A percentile compares a stretch with the other conserved stretches of the same genome.
These are phyloP conservation scores for Leistus spinibarbis DNA, from an alignment of 2,888 invertebrate species.

Conservation along the genomic window DNA sequence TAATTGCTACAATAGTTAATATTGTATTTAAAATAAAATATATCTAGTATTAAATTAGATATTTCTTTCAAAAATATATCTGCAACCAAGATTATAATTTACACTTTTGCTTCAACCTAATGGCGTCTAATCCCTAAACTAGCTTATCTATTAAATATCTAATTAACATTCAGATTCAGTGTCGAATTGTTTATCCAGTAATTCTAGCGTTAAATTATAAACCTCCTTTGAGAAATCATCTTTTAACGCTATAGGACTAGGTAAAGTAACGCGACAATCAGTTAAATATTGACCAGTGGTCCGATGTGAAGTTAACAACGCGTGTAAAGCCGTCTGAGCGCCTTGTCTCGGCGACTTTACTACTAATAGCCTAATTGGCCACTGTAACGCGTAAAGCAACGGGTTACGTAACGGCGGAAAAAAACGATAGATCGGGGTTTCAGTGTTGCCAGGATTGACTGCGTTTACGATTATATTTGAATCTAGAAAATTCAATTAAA, in stretches of 20 bases:
- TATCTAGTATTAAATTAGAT: constrained; percentile 17
- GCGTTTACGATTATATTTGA: constrained; percentile 55
- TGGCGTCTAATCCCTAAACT: background rate
- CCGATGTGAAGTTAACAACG: constrained; percentile 52
- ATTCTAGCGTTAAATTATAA: constrained; percentile 51
- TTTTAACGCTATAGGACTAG: constrained; percentile 50
- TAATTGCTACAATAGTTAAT: too few relatives aligned
- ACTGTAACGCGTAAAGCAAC: constrained; percentile 54
- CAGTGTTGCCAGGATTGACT: constrained; percentile 58
- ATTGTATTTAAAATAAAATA: too few relatives aligned
- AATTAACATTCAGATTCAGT: constrained; percentile 54
- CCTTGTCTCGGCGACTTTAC: constrained; percentile 56
- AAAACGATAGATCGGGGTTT: constrained; percentile 55
- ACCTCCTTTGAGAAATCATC: constrained; percentile 50
- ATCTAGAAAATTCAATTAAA: constrained; percentile 47
- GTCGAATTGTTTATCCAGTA: constrained; percentile 49
- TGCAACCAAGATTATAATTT: too few relatives aligned
- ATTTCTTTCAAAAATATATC: too few relatives aligned
- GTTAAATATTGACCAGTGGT: constrained; percentile 54
- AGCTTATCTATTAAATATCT: background rate
- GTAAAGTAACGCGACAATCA: constrained; percentile 52
- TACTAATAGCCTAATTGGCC: constrained; percentile 53
- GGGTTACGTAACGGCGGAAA: constrained; percentile 53
- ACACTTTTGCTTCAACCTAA: too few relatives aligned
- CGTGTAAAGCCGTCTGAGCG: constrained; percentile 55